Percentiles rank a stretch among this genome's conserved stretches.
Evolutionary conservation across 1,140 invertebrate species (phyloP).

Genomic region (Papilio machaon): DNA sequence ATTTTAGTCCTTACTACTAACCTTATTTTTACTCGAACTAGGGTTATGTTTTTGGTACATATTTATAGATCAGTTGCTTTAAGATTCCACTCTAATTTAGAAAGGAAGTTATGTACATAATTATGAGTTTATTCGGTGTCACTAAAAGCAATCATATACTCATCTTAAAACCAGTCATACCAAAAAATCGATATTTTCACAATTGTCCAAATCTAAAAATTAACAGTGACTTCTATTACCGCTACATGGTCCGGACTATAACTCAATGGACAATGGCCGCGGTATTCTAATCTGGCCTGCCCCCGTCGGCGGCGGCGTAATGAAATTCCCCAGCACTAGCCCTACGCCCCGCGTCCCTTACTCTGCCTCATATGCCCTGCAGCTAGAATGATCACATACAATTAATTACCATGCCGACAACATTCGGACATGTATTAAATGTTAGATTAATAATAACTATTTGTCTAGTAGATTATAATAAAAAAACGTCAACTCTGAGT

Average conservation of each 20-base stretch:
- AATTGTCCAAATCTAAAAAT: neutral
- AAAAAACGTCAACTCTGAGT: no score
- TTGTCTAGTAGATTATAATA: neutral
- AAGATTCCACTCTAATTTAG: no score
- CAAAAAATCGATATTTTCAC: neutral
- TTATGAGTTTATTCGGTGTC: no score
- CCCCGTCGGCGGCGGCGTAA: slow-evolving; percentile 56
- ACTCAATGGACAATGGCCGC: slow-evolving; percentile 72
- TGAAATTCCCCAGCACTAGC: slow-evolving; percentile 69
- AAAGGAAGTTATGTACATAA: no score
- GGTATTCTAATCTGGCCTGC: slow-evolving; percentile 66
- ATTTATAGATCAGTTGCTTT: no score
- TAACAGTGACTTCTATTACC: slow-evolving; percentile 46
- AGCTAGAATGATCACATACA: slow-evolving; percentile 47
- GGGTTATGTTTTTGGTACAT: no score
- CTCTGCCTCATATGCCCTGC: neutral
- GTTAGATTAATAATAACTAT: neutral
- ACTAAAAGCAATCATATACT: no score
- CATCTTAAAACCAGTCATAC: no score
- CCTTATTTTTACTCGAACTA: no score
- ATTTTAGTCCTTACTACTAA: neutral
- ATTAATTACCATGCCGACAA: slow-evolving; percentile 48
- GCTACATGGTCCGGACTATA: slow-evolving; percentile 57
- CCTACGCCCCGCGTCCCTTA: slow-evolving; percentile 42
- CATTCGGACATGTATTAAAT: slow-evolving; percentile 6